Conservation (phyloP, 2,113 vertebrate species). For the Thymallus thymallus region DNA sequence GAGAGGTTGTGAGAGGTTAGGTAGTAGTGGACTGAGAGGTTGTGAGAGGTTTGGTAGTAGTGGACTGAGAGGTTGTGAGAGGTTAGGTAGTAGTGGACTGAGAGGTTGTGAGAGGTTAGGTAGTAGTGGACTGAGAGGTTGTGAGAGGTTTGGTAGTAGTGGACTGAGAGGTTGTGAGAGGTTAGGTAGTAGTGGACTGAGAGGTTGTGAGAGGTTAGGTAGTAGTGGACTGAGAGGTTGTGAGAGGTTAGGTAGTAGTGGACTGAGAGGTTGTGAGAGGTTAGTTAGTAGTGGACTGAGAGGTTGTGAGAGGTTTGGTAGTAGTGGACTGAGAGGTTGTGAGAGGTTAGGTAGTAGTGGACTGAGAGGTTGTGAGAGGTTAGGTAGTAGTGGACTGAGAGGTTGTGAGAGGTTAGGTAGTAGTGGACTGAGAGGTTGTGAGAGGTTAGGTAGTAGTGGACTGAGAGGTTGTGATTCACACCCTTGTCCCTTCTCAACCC, state of each 20-base stretch:
- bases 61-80: too few species aligned
- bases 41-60: too few species aligned
- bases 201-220: too few species aligned
- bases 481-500: slow-evolving; percentile 18
- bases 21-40: neutral
- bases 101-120: too few species aligned
- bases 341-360: neutral
- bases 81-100: neutral
- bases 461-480: neutral
- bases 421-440: neutral
- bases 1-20: too few species aligned
- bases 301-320: too few species aligned
- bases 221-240: neutral
- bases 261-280: too few species aligned
- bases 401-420: too few species aligned
- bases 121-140: neutral
- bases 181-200: neutral
- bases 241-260: neutral
- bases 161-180: too few species aligned
- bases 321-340: neutral
- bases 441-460: neutral
- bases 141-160: too few species aligned
- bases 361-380: too few species aligned
- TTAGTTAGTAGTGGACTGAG: neutral
- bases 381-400: neutral